Evolutionary conservation across 2,113 vertebrate species (phyloP), one percentile per base, ranked within the genome.

Genomic region (Zapus hudsonius): DNA sequence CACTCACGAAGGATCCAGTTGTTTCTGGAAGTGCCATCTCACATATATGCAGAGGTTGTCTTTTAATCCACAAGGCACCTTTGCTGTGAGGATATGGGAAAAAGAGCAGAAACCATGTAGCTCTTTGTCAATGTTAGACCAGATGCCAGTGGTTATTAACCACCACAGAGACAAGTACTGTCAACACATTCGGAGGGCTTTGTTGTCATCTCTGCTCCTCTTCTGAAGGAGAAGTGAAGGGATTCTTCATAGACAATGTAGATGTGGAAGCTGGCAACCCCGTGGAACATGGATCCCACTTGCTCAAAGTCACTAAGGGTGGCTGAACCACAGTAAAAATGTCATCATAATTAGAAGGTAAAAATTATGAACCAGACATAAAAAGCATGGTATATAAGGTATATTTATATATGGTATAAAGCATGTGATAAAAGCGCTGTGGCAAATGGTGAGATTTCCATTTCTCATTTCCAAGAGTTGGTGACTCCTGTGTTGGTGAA

Each of bases 301-400:
- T 94, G 23, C 84, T 79, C 57, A 52, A 90, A 72, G 17, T 79
- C 67, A 87, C 47, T 84, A 33, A 82, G 67, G 44, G 6, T 0
- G 33, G 72, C 40, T 87, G 25, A 90, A 81, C 63, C 16, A 7
- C 8, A 87, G 20, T 17, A 67, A 61, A 84, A 94, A 64, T 72
- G n/a, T 76, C 40, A 82, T 36, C 33, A 27, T 91, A 66, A 19
- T 90, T 93, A 64, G 64, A 79, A 74, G 29, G 81, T 92, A 42
- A 47, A 66, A 47, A 55, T 42, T 42, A n/a, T 63, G 22, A 72
- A 11, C 78, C 57, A 88, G 19, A 19, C 69, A 36, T 63, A 70
- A 84, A 73, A 25, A 87, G 40, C 11, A 63, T 31, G 59, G 6
- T 76, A 33, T 80, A 27, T 73, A 20, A 78, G 61, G 84, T 69